Base-by-base conservation (phyloP, 2,888 invertebrate genomes). In the Lithophane socia region DNA sequence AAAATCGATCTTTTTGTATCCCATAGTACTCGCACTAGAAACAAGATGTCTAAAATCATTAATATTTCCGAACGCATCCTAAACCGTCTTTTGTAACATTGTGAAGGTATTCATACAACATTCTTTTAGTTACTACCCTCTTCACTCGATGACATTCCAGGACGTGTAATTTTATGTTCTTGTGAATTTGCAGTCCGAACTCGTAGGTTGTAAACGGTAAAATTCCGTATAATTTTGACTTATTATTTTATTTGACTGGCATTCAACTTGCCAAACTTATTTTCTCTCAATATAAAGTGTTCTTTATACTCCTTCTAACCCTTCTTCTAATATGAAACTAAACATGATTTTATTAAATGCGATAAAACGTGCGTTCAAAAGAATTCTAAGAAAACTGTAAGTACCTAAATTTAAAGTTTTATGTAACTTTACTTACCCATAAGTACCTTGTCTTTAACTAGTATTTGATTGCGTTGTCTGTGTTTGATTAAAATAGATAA, bases 351-450 rank as follows among this genome's bases (percentile, higher is more conserved):
- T 76, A 8, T 29, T 83, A 49, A 73, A 37, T 73, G 58, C 69
- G 58, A 87, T 96, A 54, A 92, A 93, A 88, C 78, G 87, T 73
- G 91, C 92, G 13, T 90, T 95, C 74, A 92, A 94, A 87, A 92
- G 92, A 83, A 75, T 95, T 16, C 80, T 95, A 49, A 92, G 77
- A 60, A 93, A 90, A 88, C 91, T 95, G 95, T 95, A 82, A 95
- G 95, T 88, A 29, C 29, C 29, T 29, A 67, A 7, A 67, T 70
- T 58, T 3, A 9, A 13, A 2, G 13, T 67, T 56, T 44, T n/a
- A 24, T 47, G 1, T 52, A 21, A 13, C 21, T 52, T 42, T 42
- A 67, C 2, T 12, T 60, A 24, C 5, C 10, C n/a, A n/a, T 24
- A 54, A n/a, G 3, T 75, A 61, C n/a, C 13, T 54, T 63, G 52